Evolutionary conservation across 2,888 invertebrate species (phyloP).

Genomic region (Seira sanloemensis): DNA sequence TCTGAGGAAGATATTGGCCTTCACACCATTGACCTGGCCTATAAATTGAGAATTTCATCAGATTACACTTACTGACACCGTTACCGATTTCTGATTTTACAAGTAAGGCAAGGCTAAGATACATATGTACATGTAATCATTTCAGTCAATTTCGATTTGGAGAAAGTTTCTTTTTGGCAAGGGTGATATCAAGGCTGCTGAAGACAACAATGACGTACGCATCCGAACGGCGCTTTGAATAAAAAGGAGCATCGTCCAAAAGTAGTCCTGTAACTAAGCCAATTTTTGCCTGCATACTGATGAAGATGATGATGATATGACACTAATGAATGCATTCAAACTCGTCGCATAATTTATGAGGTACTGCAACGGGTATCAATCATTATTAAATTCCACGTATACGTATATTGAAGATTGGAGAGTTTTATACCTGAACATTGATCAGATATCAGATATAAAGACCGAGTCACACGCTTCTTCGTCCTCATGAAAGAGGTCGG

Average conservation of each 20-base stretch:
- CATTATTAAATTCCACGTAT: neutral
- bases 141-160: neutral
- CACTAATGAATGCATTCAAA: conserved; percentile 35
- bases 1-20: neutral
- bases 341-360: neutral
- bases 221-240: no score
- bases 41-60: neutral
- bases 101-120: neutral
- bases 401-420: no score
- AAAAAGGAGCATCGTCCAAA: neutral
- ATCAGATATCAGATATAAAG: neutral
- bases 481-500: neutral
- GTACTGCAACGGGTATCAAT: neutral
- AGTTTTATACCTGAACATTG: neutral
- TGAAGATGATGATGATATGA: no score
- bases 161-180: neutral
- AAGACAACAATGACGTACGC: no score
- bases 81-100: neutral
- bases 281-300: neutral
- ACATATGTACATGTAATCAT: neutral
- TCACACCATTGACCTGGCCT: conserved; percentile 1
- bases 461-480: neutral
- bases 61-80: neutral
- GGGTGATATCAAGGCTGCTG: no score
- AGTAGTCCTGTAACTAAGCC: neutral